A percentile compares a stretch with the other conserved stretches of the same genome.
Conservation (phyloP, 2,888 invertebrate genomes). For the Eupithecia tripunctaria region DNA sequence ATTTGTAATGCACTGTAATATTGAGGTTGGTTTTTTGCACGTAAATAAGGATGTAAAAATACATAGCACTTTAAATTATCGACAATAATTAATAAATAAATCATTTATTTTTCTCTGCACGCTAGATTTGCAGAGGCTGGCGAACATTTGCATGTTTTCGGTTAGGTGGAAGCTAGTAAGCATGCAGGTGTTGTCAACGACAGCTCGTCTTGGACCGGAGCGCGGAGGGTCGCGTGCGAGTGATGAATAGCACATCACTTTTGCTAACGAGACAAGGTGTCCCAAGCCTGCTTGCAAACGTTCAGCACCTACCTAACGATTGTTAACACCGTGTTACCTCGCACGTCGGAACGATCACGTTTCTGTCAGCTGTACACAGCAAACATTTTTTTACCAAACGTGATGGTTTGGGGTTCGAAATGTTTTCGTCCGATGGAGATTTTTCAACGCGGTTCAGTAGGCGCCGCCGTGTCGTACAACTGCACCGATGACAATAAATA, state of each 20-base stretch:
- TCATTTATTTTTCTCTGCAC: neutral
- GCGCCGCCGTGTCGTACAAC: conserved; percentile 82
- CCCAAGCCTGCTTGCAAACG: conserved; percentile 65
- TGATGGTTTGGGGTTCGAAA: conserved; percentile 64
- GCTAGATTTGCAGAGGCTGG: neutral
- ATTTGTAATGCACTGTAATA: neutral
- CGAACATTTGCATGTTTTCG: neutral
- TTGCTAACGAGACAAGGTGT: conserved; percentile 83
- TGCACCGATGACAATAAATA: conserved; percentile 85
- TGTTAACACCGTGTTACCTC: conserved; percentile 60
- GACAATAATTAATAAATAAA: neutral
- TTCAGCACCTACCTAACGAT: conserved; percentile 67
- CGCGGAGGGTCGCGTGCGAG: conserved; percentile 71
- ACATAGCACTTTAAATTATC: neutral
- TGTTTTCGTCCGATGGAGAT: conserved; percentile 80
- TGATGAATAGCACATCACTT: conserved; percentile 81
- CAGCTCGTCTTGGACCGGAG: conserved; percentile 59
- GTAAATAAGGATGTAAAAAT: no score
- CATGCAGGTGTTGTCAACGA: conserved; percentile 52
- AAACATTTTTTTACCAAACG: conserved; percentile 62
- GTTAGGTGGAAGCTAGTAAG: neutral
- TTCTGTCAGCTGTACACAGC: conserved; percentile 56
- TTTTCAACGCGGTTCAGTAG: conserved; percentile 82
- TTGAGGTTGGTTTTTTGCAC: neutral
- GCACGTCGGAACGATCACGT: conserved; percentile 45